These are phyloP conservation scores for Enteromius radiatus DNA, from an alignment of 2,797 vertebrate species.

Conservation along the genomic window DNA sequence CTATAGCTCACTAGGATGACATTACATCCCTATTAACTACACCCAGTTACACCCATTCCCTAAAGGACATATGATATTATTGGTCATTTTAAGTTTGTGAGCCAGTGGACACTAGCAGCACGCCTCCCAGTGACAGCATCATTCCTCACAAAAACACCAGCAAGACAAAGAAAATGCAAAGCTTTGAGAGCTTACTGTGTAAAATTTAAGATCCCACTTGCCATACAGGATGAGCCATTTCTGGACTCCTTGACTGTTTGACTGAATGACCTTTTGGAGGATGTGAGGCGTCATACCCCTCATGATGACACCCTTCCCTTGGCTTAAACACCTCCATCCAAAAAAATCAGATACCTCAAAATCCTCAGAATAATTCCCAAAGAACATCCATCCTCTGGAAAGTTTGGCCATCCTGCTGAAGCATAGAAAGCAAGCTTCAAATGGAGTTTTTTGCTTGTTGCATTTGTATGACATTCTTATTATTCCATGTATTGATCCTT, in stretches of 20 bases:
- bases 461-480: too few species aligned
- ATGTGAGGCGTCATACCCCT: background rate
- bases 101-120: too few species aligned
- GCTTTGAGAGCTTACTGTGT: background rate
- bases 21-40: too few species aligned
- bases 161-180: background rate
- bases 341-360: too few species aligned
- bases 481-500: too few species aligned
- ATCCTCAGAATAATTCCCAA: background rate
- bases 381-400: background rate
- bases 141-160: background rate
- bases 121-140: background rate
- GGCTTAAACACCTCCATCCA: background rate
- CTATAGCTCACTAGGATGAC: too few species aligned
- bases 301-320: background rate
- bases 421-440: background rate
- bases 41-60: too few species aligned
- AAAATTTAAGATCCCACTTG: background rate
- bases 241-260: background rate
- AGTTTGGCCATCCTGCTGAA: background rate
- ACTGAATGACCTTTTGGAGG: background rate
- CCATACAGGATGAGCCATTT: background rate
- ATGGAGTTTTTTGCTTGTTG: background rate
- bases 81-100: too few species aligned
- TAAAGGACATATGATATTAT: too few species aligned